These are phyloP conservation scores for Cathartes aura DNA, from an alignment of 2,113 vertebrate species.

Conservation along the genomic window DNA sequence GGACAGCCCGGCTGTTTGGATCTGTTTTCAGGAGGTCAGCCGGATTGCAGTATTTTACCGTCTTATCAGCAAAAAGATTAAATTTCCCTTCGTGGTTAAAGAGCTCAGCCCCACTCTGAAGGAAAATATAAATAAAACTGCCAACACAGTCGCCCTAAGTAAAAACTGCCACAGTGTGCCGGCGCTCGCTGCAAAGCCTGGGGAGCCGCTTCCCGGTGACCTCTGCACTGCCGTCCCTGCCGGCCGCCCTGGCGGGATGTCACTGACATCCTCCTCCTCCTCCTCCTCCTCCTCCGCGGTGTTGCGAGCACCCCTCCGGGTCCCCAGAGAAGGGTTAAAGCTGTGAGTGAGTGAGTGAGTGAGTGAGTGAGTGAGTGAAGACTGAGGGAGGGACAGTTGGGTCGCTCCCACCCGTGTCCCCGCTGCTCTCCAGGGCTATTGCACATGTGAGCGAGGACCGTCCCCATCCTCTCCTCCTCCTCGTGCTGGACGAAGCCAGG, in stretches of 20 bases:
- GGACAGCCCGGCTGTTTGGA: constrained; percentile 41
- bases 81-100: constrained; percentile 18
- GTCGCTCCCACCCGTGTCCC: neutral
- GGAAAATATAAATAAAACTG: constrained; percentile 21
- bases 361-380: neutral
- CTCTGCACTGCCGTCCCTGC: neutral
- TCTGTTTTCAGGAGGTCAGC: constrained; percentile 46
- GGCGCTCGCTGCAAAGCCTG: neutral
- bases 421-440: accelerated
- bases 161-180: neutral
- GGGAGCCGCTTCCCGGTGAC: neutral
- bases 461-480: neutral
- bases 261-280: neutral
- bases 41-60: constrained; percentile 31
- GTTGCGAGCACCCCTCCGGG: neutral
- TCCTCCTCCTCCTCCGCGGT: neutral
- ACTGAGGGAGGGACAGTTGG: neutral
- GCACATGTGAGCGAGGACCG: accelerated
- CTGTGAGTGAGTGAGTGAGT: neutral
- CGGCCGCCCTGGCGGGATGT: neutral
- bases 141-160: neutral
- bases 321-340: neutral
- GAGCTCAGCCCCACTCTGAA: constrained; percentile 3
- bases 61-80: constrained; percentile 65
- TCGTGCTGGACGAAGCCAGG: accelerated